Percentiles rank a stretch among this genome's conserved stretches.
These are phyloP conservation scores for Etheostoma cragini DNA, from an alignment of 2,113 vertebrate species.

Conservation along the genomic window DNA sequence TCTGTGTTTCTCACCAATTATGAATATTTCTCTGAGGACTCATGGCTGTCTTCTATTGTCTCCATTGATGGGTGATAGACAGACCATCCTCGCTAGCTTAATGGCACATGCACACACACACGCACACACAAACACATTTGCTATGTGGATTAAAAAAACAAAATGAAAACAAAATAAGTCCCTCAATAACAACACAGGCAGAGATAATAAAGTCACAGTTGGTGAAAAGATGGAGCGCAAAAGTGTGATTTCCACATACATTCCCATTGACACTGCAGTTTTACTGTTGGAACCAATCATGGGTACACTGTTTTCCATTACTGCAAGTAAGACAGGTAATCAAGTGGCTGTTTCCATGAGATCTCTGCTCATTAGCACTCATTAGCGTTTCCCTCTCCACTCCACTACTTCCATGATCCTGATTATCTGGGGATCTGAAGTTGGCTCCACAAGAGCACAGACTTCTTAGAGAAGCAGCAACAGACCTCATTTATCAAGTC, in stretches of 20 bases:
- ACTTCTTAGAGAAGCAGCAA: slow-evolving; percentile 27
- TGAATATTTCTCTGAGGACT: slow-evolving; percentile 48
- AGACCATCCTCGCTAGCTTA: slow-evolving; percentile 28
- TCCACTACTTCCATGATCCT: slow-evolving; percentile 58
- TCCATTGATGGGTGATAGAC: slow-evolving; percentile 60
- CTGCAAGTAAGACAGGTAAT: slow-evolving; percentile 67
- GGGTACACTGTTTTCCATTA: slow-evolving; percentile 57
- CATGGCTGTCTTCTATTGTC: slow-evolving; percentile 41
- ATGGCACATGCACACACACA: slow-evolving; percentile 25
- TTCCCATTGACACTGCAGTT: slow-evolving; percentile 28
- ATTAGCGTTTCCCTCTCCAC: slow-evolving; percentile 63
- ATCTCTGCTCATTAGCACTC: slow-evolving; percentile 66
- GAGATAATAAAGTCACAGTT: background rate
- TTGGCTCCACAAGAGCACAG: slow-evolving; percentile 24
- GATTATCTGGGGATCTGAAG: slow-evolving; percentile 59
- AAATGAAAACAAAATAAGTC: background rate
- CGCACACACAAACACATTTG: slow-evolving; percentile 13
- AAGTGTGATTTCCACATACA: background rate
- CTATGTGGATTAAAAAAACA: background rate
- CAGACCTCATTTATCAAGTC: slow-evolving; percentile 49
- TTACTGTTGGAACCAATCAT: slow-evolving; percentile 62
- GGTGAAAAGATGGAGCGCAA: background rate
- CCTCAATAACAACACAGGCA: background rate
- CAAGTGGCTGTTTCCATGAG: slow-evolving; percentile 69
- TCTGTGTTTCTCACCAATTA: slow-evolving; percentile 43